These are phyloP conservation scores for Calephelis virginiensis DNA, from an alignment of 1,140 invertebrate species.

Conservation along the genomic window DNA sequence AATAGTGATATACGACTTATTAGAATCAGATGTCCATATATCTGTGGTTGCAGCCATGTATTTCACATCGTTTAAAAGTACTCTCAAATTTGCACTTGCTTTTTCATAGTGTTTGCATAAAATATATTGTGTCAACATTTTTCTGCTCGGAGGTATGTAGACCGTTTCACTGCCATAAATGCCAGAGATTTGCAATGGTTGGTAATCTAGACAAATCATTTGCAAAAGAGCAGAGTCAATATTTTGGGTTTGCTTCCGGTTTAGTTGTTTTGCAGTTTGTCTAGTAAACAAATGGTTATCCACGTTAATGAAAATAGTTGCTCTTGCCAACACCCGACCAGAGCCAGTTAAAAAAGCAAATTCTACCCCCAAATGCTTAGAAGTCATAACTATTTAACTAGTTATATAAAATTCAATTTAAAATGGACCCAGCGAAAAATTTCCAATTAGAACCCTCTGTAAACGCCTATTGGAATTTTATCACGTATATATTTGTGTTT, in stretches of 20 bases:
- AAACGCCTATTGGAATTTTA: background rate
- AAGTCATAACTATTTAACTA: conserved; percentile 10
- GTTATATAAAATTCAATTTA: conserved; percentile 6
- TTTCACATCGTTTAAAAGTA: conserved; percentile 13
- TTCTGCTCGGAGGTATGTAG: conserved; percentile 4
- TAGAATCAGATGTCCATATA: conserved; percentile 19
- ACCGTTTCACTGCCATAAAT: conserved; percentile 10
- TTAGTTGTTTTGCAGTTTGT: background rate
- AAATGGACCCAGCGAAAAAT: background rate
- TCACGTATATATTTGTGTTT: background rate
- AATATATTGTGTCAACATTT: conserved; percentile 11
- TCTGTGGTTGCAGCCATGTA: conserved; percentile 15
- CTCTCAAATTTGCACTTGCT: conserved; percentile 4
- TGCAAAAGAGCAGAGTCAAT: conserved; percentile 16
- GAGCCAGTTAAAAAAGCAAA: conserved; percentile 8
- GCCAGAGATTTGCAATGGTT: no score
- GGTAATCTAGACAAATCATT: conserved; percentile 16
- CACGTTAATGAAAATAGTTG: conserved; percentile 53
- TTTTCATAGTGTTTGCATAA: conserved; percentile 17
- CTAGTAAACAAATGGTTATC: conserved; percentile 28
- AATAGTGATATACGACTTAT: conserved; percentile 13
- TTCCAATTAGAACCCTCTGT: conserved; percentile 1
- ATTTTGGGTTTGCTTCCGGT: conserved; percentile 19
- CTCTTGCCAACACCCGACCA: conserved; percentile 19
- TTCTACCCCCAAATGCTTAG: conserved; percentile 12